These are phyloP conservation scores for Percopsis transmontana DNA, from an alignment of 2,113 vertebrate genomes.

Conservation along the genomic window DNA sequence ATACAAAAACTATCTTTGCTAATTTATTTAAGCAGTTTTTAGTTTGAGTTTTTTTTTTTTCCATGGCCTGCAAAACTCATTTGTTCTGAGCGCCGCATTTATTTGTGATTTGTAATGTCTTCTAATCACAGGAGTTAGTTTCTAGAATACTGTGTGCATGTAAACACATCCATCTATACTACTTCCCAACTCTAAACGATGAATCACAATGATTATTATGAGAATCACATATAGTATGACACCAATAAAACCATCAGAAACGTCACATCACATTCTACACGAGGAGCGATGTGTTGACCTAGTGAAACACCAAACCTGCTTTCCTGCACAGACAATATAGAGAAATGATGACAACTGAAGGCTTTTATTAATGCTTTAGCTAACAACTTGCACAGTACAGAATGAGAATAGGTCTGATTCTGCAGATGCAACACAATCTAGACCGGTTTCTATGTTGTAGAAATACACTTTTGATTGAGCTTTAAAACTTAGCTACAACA, in stretches of 20 bases:
- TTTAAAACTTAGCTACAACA: background rate
- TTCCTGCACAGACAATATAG: conserved; percentile 17
- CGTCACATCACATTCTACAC: too few species aligned
- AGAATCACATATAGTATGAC: too few species aligned
- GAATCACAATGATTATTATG: background rate
- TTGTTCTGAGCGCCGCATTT: too few species aligned
- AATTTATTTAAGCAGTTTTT: too few species aligned
- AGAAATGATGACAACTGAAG: conserved; percentile 19
- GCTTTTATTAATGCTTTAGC: conserved; percentile 61
- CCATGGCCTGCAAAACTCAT: too few species aligned
- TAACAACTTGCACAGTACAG: conserved; percentile 5
- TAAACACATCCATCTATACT: background rate
- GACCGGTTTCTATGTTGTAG: background rate
- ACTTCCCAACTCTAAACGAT: background rate
- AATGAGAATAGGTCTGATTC: background rate
- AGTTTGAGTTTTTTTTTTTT: too few species aligned
- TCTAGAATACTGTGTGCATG: background rate
- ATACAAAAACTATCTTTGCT: too few species aligned
- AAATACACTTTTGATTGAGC: background rate
- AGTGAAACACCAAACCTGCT: background rate
- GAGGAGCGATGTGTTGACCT: background rate
- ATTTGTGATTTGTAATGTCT: too few species aligned
- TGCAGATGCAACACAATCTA: background rate
- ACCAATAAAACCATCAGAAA: too few species aligned
- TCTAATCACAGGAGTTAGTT: too few species aligned